phyloP scores from a whole-genome alignment of 2,113 vertebrate genomes.

The Tautogolabrus adspersus region DNA sequence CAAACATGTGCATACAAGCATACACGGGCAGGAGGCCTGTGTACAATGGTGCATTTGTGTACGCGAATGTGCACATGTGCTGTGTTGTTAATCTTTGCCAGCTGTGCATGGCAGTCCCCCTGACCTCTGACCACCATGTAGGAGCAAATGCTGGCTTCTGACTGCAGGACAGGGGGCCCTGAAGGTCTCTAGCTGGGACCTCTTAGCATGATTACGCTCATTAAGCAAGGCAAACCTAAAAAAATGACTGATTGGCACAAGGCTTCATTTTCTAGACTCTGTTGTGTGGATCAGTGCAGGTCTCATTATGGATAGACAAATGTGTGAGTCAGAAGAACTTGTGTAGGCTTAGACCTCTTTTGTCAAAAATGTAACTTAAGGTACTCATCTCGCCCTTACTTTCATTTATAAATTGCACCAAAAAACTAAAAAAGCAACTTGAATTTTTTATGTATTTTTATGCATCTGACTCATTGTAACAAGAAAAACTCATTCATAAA shows the following conservation, averaged over 20 bases:
- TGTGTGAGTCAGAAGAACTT: constrained; percentile 4
- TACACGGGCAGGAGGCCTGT: constrained; percentile 21
- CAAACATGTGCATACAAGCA: constrained; percentile 45
- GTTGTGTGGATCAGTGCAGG: constrained; percentile 16
- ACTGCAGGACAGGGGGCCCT: constrained; percentile 41
- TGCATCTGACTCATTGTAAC: not conserved
- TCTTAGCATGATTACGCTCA: constrained; percentile 77
- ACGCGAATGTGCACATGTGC: constrained; percentile 67
- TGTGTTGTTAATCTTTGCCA: constrained; percentile 80
- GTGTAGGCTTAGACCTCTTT: constrained; percentile 4
- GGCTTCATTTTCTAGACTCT: constrained; percentile 41
- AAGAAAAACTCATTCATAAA: not conserved
- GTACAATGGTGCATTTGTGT: constrained; percentile 74
- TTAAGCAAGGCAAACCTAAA: constrained; percentile 51
- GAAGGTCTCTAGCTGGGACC: constrained; percentile 64
- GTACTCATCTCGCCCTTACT: not conserved
- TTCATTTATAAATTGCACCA: constrained; percentile 11
- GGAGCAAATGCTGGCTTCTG: constrained; percentile 45
- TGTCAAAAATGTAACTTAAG: not conserved
- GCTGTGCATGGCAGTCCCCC: constrained; percentile 71
- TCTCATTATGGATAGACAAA: constrained; percentile 26
- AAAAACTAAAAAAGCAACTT: not conserved
- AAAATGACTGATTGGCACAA: constrained; percentile 65
- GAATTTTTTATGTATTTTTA: not conserved
- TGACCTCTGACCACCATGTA: constrained; percentile 73